A percentile compares a stretch with the other conserved stretches of the same genome.
Conservation (phyloP, 2,113 vertebrate species). For the Clinocottus analis region DNA sequence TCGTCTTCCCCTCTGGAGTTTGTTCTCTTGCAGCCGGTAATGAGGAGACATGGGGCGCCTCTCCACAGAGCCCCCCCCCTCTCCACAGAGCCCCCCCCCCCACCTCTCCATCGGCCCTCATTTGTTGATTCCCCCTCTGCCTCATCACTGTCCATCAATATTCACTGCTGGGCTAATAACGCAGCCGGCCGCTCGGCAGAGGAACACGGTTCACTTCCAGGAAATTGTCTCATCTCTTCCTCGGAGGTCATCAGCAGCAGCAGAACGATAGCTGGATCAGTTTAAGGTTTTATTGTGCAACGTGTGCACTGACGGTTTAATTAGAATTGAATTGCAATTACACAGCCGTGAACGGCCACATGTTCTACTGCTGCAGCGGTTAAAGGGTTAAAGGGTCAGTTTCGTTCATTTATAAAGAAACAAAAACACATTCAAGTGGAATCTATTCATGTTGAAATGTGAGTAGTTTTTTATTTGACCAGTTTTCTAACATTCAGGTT, state of each 20-base stretch:
- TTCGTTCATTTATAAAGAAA: not conserved
- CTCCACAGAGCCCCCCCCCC: not conserved
- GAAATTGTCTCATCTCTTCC: slow-evolving; percentile 49
- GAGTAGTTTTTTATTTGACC: not conserved
- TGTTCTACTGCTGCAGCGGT: slow-evolving; percentile 1
- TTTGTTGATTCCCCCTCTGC: slow-evolving; percentile 54
- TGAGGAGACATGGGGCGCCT: slow-evolving; percentile 54
- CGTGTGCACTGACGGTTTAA: slow-evolving; percentile 50
- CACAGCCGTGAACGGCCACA: not conserved
- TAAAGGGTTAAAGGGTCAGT: slow-evolving; percentile 12
- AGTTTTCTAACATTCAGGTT: not conserved
- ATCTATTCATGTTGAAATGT: not conserved
- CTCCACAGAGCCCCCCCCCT: slow-evolving; percentile 7
- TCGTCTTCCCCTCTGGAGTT: slow-evolving; percentile 24
- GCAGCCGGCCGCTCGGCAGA: slow-evolving; percentile 41
- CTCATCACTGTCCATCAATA: slow-evolving; percentile 70
- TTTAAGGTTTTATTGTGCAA: slow-evolving; percentile 64
- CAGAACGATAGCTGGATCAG: slow-evolving; percentile 55
- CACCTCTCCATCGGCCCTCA: slow-evolving; percentile 26
- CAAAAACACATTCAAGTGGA: not conserved
- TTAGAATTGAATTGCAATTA: slow-evolving; percentile 67
- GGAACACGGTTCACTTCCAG: slow-evolving; percentile 55
- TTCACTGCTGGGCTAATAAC: slow-evolving; percentile 61
- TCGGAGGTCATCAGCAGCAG: slow-evolving; percentile 59
- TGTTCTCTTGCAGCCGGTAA: slow-evolving; percentile 57